phyloP scores from a whole-genome alignment of 1,140 invertebrate species.

The Drosophila grimshawi region DNA sequence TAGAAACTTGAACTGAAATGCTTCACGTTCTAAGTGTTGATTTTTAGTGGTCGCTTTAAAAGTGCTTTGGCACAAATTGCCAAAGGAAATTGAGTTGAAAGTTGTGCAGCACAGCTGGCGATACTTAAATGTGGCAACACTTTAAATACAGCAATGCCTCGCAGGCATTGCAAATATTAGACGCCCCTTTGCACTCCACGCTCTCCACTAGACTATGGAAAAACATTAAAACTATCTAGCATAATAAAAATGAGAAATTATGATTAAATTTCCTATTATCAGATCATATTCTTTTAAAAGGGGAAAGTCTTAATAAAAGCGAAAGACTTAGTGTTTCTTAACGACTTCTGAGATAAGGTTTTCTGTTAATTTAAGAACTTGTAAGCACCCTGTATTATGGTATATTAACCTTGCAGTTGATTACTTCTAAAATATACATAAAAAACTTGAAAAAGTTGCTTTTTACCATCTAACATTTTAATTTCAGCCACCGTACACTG shows the following conservation, averaged over 20 bases:
- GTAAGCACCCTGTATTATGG: too few relatives aligned
- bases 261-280: too few relatives aligned
- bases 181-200: constrained; percentile 28
- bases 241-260: too few relatives aligned
- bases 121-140: constrained; percentile 35
- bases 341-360: too few relatives aligned
- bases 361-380: too few relatives aligned
- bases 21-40: constrained; percentile 6
- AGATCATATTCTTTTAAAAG: too few relatives aligned
- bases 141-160: constrained; percentile 23
- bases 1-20: constrained; percentile 4
- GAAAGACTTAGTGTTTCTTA: too few relatives aligned
- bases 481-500: constrained; percentile 1
- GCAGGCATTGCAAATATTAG: constrained; percentile 50
- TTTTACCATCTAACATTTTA: not conserved
- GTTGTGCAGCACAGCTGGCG: constrained; percentile 35
- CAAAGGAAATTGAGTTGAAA: constrained; percentile 47
- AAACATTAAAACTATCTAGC: not conserved
- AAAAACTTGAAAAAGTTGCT: not conserved
- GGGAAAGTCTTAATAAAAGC: too few relatives aligned
- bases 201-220: not conserved
- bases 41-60: constrained; percentile 43
- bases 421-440: not conserved
- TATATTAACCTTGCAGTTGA: too few relatives aligned
- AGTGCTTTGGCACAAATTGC: constrained; percentile 42